A percentile compares a stretch with the other conserved stretches of the same genome.
Evolutionary conservation across 2,113 vertebrate genomes (phyloP).

Genomic region (Agelaius phoeniceus): DNA sequence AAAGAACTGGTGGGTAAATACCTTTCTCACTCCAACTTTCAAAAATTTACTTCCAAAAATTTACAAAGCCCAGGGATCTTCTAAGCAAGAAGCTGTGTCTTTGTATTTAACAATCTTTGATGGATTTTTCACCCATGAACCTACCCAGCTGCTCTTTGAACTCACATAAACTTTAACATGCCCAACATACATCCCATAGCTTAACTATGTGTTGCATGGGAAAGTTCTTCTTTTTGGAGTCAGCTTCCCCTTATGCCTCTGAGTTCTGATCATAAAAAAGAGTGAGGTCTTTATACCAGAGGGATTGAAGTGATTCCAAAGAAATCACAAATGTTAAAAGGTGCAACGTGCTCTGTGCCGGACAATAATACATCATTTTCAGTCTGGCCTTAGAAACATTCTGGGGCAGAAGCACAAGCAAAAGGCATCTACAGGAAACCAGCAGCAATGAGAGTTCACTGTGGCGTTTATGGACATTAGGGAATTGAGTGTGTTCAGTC

Average conservation of each 20-base stretch:
- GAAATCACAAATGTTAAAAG: background rate
- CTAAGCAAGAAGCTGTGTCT: background rate
- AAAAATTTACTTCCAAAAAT: background rate
- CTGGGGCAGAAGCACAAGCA: background rate
- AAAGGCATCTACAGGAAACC: background rate
- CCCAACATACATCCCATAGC: background rate
- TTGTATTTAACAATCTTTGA: background rate
- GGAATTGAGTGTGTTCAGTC: background rate
- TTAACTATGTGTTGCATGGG: fast-evolving
- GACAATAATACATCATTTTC: background rate
- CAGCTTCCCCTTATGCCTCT: background rate
- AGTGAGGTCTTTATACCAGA: background rate
- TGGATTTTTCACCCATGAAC: background rate
- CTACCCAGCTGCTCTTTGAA: background rate
- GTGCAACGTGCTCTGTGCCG: background rate
- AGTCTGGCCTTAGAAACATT: background rate
- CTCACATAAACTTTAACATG: background rate
- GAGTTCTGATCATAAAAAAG: background rate
- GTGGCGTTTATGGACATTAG: background rate
- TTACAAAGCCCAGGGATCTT: background rate
- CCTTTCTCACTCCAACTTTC: background rate
- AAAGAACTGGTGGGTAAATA: background rate
- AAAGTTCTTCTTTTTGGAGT: background rate
- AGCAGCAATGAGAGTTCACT: background rate
- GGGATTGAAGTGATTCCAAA: background rate